Evolutionary conservation across 2,797 vertebrate species (phyloP).

Genomic region (Malacoraja senta): DNA sequence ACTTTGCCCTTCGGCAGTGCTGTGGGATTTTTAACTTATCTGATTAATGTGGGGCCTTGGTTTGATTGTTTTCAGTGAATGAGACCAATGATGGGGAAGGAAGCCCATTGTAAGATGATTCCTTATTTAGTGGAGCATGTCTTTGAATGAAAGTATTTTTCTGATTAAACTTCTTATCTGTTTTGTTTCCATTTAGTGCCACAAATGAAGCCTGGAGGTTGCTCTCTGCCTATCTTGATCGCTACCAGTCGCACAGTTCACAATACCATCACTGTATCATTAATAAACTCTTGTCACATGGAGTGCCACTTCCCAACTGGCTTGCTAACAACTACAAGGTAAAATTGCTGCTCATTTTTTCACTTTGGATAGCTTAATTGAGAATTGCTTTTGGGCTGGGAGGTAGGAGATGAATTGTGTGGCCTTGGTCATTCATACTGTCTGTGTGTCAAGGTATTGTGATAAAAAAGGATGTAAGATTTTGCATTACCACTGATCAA

Average conservation of each 20-base stretch:
- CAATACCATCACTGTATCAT: slow-evolving; percentile 80
- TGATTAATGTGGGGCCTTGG: background rate
- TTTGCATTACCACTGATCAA: background rate
- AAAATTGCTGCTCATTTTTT: slow-evolving; percentile 33
- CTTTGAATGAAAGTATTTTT: background rate
- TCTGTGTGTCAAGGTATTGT: background rate
- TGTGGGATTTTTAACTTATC: background rate
- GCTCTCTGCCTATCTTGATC: slow-evolving; percentile 74
- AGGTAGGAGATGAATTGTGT: background rate
- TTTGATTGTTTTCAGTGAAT: background rate
- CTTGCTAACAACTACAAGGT: slow-evolving; percentile 87
- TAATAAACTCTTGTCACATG: slow-evolving; percentile 80
- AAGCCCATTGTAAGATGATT: background rate
- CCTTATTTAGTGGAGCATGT: background rate
- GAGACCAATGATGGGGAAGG: background rate
- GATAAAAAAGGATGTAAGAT: background rate
- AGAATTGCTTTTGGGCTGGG: background rate
- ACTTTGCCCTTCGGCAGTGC: background rate
- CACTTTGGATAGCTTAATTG: background rate
- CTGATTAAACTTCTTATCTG: background rate
- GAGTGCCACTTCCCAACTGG: slow-evolving; percentile 82
- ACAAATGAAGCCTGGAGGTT: slow-evolving; percentile 90
- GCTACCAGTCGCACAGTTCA: slow-evolving; percentile 64
- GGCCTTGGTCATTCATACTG: too few relatives aligned
- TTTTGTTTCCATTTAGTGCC: slow-evolving; percentile 56